phyloP scores from a whole-genome alignment of 2,888 invertebrate species.

The Sarcophaga rosellei region DNA sequence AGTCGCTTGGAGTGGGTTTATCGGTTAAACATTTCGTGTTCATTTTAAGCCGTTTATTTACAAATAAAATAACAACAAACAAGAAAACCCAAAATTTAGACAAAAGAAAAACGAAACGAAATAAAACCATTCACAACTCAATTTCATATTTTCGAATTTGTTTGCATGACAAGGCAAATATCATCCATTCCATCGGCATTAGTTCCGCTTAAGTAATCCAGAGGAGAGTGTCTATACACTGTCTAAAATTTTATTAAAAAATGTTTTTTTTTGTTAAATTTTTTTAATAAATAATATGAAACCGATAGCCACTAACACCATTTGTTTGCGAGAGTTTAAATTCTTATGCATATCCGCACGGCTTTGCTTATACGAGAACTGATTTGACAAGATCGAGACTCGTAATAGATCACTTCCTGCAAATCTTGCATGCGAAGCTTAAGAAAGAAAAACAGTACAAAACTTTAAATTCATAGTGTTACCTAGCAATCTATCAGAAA shows the following conservation, averaged over 20 bases:
- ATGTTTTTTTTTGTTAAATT: neutral
- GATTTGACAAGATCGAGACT: too few species aligned
- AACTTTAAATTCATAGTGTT: too few species aligned
- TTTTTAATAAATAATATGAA: neutral
- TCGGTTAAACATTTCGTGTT: constrained; percentile 5
- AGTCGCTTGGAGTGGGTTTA: neutral
- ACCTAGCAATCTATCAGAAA: too few species aligned
- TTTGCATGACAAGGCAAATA: neutral
- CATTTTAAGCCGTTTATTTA: neutral
- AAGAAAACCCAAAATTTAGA: neutral
- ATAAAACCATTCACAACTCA: neutral
- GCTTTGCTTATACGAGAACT: too few species aligned
- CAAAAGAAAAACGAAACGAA: neutral
- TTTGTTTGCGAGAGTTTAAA: too few species aligned
- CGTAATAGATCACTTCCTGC: too few species aligned
- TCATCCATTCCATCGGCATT: neutral
- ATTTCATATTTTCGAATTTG: neutral
- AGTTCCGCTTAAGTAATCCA: neutral
- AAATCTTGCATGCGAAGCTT: too few species aligned
- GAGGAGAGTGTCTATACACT: too few species aligned
- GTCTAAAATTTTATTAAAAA: too few species aligned
- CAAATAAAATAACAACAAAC: neutral
- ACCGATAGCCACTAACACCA: too few species aligned
- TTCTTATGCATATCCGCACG: too few species aligned
- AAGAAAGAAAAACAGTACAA: too few species aligned